These are phyloP conservation scores for Drosophila lacertosa DNA, from an alignment of 1,140 invertebrate genomes.

Conservation along the genomic window DNA sequence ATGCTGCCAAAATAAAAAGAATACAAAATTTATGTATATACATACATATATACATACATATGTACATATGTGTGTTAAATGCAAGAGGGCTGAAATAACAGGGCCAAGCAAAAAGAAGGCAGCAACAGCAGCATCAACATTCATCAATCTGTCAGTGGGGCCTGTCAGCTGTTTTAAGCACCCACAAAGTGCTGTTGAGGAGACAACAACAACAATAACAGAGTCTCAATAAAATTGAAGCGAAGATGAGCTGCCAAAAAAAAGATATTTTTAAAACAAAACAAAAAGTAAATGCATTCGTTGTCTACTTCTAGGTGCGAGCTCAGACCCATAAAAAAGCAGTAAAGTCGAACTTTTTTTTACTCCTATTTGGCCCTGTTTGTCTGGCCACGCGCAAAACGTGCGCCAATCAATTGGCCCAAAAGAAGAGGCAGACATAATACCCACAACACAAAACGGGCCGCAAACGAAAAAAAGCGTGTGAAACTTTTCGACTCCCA, in stretches of 20 bases:
- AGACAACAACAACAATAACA: constrained; percentile 36
- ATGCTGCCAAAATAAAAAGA: constrained; percentile 42
- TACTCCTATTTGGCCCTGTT: constrained; percentile 30
- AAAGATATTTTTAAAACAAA: constrained; percentile 16
- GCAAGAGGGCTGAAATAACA: constrained; percentile 46
- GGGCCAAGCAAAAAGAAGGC: constrained; percentile 3
- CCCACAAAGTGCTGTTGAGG: constrained; percentile 73
- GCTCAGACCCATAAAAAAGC: constrained; percentile 13
- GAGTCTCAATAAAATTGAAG: constrained; percentile 68
- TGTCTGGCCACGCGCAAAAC: constrained; percentile 70
- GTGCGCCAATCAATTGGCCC: constrained; percentile 76
- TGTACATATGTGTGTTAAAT: background rate
- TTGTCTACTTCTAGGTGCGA: constrained; percentile 13
- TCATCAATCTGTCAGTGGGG: constrained; percentile 82
- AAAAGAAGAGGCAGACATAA: constrained; percentile 20
- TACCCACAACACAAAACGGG: constrained; percentile 28
- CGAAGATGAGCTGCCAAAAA: constrained; percentile 25
- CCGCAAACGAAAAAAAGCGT: constrained; percentile 49
- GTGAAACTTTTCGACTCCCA: constrained; percentile 74
- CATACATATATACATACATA: too few relatives aligned
- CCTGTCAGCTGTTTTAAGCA: constrained; percentile 81
- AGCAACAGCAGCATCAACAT: constrained; percentile 70
- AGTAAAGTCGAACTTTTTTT: constrained; percentile 10
- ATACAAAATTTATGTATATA: constrained; percentile 1
- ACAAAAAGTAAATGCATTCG: constrained; percentile 45